Evolutionary conservation across 1,140 invertebrate genomes (phyloP).

Genomic region (Drosophila setifemur): DNA sequence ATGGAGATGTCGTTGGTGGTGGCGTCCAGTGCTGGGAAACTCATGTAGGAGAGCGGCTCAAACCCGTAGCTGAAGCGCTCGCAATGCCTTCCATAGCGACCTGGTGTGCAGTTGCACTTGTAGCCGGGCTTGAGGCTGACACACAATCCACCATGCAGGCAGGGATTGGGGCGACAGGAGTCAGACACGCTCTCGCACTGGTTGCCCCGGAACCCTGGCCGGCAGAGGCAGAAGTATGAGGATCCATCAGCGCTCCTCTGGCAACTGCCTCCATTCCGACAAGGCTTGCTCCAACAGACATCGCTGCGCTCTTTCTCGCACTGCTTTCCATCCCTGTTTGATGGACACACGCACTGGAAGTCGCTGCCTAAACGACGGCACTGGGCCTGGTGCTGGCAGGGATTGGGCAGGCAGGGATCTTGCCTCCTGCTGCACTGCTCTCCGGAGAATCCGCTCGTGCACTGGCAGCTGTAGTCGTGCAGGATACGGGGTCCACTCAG

Average conservation of each 20-base stretch:
- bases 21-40: conserved; percentile 91
- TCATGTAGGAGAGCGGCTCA: conserved; percentile 93
- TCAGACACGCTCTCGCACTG: conserved; percentile 93
- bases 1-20: conserved; percentile 95
- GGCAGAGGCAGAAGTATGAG: conserved; percentile 94
- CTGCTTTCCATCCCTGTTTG: conserved; percentile 89
- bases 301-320: conserved; percentile 93
- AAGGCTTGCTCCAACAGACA: conserved; percentile 92
- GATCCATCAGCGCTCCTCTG: conserved; percentile 92
- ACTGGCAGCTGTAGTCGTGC: conserved; percentile 91
- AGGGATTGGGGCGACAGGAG: conserved; percentile 95
- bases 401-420: conserved; percentile 95
- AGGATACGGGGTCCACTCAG: conserved; percentile 90
- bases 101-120: conserved; percentile 92
- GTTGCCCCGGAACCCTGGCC: conserved; percentile 93
- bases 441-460: conserved; percentile 90
- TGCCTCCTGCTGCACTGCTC: conserved; percentile 91
- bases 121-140: conserved; percentile 92
- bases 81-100: conserved; percentile 94
- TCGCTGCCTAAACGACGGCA: conserved; percentile 92
- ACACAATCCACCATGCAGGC: conserved; percentile 92
- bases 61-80: conserved; percentile 95
- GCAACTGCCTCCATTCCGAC: conserved; percentile 94
- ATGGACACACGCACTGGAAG: conserved; percentile 91
- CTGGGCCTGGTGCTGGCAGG: conserved; percentile 91